Conservation (phyloP, 2,797 vertebrate genomes). For the Phalloptychus januarius region DNA sequence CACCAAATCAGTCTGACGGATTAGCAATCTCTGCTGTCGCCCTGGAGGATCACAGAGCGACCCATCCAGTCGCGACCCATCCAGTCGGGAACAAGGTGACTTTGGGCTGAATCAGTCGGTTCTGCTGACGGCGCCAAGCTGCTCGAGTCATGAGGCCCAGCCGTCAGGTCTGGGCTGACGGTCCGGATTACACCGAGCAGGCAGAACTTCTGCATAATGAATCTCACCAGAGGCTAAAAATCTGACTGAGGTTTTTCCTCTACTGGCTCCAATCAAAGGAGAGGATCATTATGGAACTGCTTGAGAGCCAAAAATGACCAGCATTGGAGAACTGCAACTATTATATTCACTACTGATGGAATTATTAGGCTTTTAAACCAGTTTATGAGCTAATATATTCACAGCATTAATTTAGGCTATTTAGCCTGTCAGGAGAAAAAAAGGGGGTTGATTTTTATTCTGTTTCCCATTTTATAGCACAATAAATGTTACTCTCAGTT, state of each 20-base stretch:
- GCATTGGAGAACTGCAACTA: background rate
- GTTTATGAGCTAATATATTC: no score
- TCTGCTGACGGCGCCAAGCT: constrained; percentile 17
- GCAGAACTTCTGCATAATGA: background rate
- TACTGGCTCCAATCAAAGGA: background rate
- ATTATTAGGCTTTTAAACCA: background rate
- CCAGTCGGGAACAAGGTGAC: constrained; percentile 60
- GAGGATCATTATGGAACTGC: background rate
- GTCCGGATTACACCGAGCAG: background rate
- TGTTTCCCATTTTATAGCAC: no score
- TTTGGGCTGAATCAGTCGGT: constrained; percentile 39
- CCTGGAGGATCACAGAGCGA: constrained; percentile 45
- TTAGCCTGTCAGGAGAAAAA: no score
- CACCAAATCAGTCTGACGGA: constrained; percentile 74
- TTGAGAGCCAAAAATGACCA: background rate
- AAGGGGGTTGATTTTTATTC: no score
- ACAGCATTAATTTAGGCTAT: no score
- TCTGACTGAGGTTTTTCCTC: background rate
- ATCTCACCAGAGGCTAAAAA: background rate
- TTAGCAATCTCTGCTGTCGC: constrained; percentile 64
- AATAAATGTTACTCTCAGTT: no score
- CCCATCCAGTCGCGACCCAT: constrained; percentile 34
- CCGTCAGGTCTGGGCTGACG: background rate
- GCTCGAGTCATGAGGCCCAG: constrained; percentile 5
- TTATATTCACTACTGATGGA: background rate